These are phyloP conservation scores for Choristoneura rosaceana DNA, from an alignment of 2,888 invertebrate species.

Conservation along the genomic window DNA sequence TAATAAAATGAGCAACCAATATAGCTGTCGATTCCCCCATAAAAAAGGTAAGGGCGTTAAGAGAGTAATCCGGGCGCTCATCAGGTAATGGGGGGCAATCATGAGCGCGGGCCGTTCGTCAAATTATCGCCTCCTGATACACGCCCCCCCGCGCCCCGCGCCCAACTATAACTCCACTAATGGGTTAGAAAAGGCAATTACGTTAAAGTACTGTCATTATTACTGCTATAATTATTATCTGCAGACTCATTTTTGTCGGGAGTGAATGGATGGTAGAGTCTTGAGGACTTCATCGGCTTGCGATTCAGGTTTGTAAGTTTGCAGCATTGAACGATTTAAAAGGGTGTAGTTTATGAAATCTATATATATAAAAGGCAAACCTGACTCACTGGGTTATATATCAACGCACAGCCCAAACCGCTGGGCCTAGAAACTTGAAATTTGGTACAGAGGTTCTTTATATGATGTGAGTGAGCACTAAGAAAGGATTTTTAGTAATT, in stretches of 20 bases:
- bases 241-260: not conserved
- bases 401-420: no score
- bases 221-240: conserved; percentile 5
- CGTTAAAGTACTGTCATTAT: conserved; percentile 3
- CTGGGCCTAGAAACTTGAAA: no score
- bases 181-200: conserved; percentile 10
- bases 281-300: not conserved
- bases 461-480: no score
- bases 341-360: no score
- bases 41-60: conserved; percentile 36
- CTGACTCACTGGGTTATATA: no score
- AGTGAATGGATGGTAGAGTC: not conserved
- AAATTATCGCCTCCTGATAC: conserved; percentile 31
- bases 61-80: conserved; percentile 35
- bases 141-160: not conserved
- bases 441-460: no score
- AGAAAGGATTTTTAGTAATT: no score
- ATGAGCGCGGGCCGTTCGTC: conserved; percentile 28
- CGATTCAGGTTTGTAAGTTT: not conserved
- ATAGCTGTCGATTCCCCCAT: conserved; percentile 28
- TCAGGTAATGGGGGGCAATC: conserved; percentile 38
- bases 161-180: conserved; percentile 12
- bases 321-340: not conserved
- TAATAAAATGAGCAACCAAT: conserved; percentile 37
- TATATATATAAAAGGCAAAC: no score